These are phyloP conservation scores for Xyrichtys novacula DNA, from an alignment of 2,797 vertebrate genomes.

Conservation along the genomic window DNA sequence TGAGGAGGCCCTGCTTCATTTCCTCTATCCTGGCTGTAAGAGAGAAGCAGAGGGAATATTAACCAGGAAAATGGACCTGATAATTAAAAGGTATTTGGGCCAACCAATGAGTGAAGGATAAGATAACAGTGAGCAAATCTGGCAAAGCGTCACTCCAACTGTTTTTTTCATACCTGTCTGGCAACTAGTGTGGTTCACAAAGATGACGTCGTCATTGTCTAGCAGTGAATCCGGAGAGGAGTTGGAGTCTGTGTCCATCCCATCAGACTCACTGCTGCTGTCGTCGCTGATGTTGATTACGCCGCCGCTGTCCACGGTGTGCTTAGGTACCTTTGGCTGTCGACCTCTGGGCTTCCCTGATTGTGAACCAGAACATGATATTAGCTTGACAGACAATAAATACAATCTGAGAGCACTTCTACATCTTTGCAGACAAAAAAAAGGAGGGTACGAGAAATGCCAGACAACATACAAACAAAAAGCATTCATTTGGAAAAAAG, in stretches of 20 bases:
- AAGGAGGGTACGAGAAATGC: background rate
- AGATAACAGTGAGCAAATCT: background rate
- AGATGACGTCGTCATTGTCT: conserved; percentile 94
- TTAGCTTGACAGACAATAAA: background rate
- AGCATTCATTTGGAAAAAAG: background rate
- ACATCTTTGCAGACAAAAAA: background rate
- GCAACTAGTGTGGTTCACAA: conserved; percentile 86
- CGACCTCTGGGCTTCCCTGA: conserved; percentile 89
- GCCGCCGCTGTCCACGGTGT: conserved; percentile 74
- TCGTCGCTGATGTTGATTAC: conserved; percentile 95
- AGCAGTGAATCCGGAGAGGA: conserved; percentile 95
- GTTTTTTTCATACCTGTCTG: conserved; percentile 77
- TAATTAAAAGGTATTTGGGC: background rate
- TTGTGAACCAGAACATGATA: background rate
- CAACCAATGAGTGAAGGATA: background rate
- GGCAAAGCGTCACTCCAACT: background rate
- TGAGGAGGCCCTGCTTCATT: conserved; percentile 92
- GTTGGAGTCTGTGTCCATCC: conserved; percentile 94
- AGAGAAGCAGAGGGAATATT: conserved; percentile 25
- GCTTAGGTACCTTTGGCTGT: conserved; percentile 86
- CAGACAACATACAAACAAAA: background rate
- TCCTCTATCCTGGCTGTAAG: conserved; percentile 88
- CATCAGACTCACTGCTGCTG: conserved; percentile 95
- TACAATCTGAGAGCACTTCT: background rate
- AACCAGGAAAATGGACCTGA: conserved; percentile 10